These are phyloP conservation scores for Cyrtorhinus lividipennis DNA, from an alignment of 1,140 invertebrate species.

Conservation along the genomic window DNA sequence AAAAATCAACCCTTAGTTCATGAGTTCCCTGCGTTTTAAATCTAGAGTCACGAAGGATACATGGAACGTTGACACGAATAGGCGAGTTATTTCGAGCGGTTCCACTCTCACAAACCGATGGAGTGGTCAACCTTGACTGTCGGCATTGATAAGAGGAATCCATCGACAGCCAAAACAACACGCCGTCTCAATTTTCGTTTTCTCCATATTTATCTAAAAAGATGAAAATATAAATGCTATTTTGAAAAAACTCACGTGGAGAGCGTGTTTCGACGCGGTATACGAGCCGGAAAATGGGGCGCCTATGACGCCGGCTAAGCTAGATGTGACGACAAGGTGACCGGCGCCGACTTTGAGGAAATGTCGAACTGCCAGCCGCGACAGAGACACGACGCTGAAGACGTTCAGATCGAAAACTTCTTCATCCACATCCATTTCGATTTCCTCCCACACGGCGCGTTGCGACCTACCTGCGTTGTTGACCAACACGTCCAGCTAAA, in stretches of 20 bases:
- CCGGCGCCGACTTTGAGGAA: slow-evolving; percentile 45
- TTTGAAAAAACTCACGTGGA: slow-evolving; percentile 53
- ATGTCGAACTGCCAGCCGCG: slow-evolving; percentile 47
- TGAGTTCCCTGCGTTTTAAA: no score
- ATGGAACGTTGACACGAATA: no score
- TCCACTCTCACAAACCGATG: no score
- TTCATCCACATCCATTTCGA: slow-evolving; percentile 57
- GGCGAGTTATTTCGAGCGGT: no score
- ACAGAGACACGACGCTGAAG: slow-evolving; percentile 55
- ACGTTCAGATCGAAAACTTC: slow-evolving; percentile 72
- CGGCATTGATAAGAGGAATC: no score
- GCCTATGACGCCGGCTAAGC: slow-evolving; percentile 50
- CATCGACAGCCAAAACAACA: no score
- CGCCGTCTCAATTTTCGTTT: no score
- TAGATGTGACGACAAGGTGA: slow-evolving; percentile 58
- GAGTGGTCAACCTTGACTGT: no score
- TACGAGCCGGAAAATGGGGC: slow-evolving; percentile 62
- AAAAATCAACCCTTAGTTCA: no score
- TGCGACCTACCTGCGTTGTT: slow-evolving; percentile 74
- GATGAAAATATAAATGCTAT: no score
- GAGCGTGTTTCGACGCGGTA: slow-evolving; percentile 61
- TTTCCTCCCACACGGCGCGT: slow-evolving; percentile 58
- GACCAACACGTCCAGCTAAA: slow-evolving; percentile 63
- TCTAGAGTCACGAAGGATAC: no score
- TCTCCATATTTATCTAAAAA: no score